Evolutionary conservation across 2,113 vertebrate species (phyloP).

Genomic region (Eulemur rufifrons): DNA sequence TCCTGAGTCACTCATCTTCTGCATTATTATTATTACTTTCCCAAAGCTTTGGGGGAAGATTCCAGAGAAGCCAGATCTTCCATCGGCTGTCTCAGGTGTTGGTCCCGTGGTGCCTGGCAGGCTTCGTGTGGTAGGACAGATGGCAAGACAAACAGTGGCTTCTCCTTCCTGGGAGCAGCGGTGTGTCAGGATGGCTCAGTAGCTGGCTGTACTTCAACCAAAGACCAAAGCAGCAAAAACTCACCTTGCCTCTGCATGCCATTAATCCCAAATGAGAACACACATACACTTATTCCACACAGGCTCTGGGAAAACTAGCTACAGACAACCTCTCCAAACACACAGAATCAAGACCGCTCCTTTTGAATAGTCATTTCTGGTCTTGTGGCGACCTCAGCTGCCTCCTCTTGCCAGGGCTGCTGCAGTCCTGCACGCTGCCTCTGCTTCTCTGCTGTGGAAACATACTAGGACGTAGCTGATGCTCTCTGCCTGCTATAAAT

Average conservation of each 20-base stretch:
- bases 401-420: neutral
- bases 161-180: conserved; percentile 17
- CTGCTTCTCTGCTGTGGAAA: neutral
- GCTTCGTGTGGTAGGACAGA: neutral
- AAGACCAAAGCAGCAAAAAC: neutral
- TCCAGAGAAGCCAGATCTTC: neutral
- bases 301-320: neutral
- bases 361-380: neutral
- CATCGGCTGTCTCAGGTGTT: neutral
- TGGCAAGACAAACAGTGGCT: neutral
- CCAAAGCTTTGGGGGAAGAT: neutral
- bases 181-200: neutral
- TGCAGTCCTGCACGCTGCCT: neutral
- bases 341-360: neutral
- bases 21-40: neutral
- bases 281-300: neutral
- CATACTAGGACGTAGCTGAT: neutral
- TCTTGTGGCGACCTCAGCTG: neutral
- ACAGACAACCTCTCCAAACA: neutral
- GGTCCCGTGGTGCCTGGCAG: neutral
- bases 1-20: neutral
- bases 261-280: neutral
- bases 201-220: neutral
- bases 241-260: neutral
- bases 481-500: neutral